These are phyloP conservation scores for Antigone vipio DNA, from an alignment of 2,113 vertebrate genomes.

Conservation along the genomic window DNA sequence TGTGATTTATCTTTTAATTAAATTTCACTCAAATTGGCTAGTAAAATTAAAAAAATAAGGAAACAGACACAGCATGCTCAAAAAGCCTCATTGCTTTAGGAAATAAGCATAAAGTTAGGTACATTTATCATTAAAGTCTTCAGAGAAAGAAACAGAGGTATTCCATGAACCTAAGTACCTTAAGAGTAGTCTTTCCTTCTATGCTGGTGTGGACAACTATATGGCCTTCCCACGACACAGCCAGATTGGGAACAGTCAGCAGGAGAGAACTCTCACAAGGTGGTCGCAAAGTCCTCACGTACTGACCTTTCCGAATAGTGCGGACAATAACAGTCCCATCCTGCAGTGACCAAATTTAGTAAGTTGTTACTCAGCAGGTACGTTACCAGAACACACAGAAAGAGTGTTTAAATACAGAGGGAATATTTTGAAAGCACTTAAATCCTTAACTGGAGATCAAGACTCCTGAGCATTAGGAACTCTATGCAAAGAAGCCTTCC, in stretches of 20 bases:
- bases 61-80: background rate
- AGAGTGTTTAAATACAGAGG: background rate
- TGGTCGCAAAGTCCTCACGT: constrained; percentile 87
- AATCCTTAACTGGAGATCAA: background rate
- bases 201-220: constrained; percentile 88
- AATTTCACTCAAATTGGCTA: background rate
- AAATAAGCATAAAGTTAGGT: background rate
- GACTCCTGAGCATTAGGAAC: background rate
- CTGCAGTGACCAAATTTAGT: constrained; percentile 58
- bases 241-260: constrained; percentile 85
- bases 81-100: background rate
- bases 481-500: background rate
- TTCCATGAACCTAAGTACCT: constrained; percentile 74
- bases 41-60: background rate
- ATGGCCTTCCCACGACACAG: constrained; percentile 93
- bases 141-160: background rate
- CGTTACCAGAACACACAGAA: background rate
- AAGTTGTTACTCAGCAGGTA: background rate
- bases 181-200: constrained; percentile 89
- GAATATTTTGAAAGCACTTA: background rate
- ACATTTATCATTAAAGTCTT: background rate
- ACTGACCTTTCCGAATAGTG: constrained; percentile 88
- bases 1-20: background rate
- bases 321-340: constrained; percentile 92
- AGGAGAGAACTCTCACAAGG: constrained; percentile 89